These are phyloP conservation scores for Seriola dumerili DNA, from an alignment of 2,113 vertebrate genomes.

Conservation along the genomic window DNA sequence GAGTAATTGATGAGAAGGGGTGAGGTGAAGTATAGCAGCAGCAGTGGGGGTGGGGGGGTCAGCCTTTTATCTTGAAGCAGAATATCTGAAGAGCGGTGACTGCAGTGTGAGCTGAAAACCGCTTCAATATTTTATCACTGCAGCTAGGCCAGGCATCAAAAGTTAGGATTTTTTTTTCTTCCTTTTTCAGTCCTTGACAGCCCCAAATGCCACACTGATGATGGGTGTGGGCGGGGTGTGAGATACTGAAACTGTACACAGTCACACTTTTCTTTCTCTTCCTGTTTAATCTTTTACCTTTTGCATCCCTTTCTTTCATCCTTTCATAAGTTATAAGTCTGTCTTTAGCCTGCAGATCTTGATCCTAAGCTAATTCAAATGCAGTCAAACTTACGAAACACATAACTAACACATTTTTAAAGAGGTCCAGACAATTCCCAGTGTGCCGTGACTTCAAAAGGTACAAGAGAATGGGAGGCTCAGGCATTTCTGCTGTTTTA, in stretches of 20 bases:
- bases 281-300: slow-evolving; percentile 11
- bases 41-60: slow-evolving; percentile 25
- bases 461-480: not conserved
- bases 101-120: slow-evolving; percentile 56
- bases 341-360: slow-evolving; percentile 35
- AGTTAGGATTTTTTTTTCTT: slow-evolving; percentile 25
- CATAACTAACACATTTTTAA: slow-evolving; percentile 6
- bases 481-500: slow-evolving; percentile 23
- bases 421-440: slow-evolving; percentile 17
- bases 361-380: slow-evolving; percentile 31
- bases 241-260: slow-evolving; percentile 26
- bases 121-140: slow-evolving; percentile 76
- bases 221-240: slow-evolving; percentile 26
- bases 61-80: slow-evolving; percentile 77
- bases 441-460: slow-evolving; percentile 7
- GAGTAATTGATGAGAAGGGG: slow-evolving; percentile 46
- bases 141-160: slow-evolving; percentile 56
- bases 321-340: not conserved
- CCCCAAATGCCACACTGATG: slow-evolving; percentile 53
- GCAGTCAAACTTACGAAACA: slow-evolving; percentile 17
- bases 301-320: not conserved
- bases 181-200: slow-evolving; percentile 46
- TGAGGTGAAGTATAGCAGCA: slow-evolving; percentile 52
- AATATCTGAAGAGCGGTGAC: slow-evolving; percentile 72
- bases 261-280: not conserved